Conservation (phyloP, 2,113 vertebrate species). For the Gasterosteus nipponicus region DNA sequence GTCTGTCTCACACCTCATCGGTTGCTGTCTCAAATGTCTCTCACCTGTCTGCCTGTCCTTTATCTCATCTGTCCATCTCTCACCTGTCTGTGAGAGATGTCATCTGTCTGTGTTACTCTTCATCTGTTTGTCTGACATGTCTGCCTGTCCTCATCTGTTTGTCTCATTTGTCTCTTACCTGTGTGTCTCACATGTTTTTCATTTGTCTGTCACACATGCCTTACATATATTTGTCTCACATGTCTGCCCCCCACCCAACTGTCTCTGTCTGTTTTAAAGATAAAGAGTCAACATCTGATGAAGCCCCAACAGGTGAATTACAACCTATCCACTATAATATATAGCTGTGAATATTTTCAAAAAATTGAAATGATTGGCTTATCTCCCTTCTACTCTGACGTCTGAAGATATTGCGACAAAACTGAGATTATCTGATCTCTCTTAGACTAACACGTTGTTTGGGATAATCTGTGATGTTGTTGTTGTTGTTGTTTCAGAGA, state of each 20-base stretch:
- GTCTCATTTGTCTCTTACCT: background rate
- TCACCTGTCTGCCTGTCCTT: background rate
- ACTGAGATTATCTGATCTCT: background rate
- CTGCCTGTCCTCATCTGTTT: background rate
- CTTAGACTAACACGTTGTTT: background rate
- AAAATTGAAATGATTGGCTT: no score
- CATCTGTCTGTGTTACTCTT: background rate
- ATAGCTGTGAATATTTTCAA: background rate
- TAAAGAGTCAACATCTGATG: conserved; percentile 79
- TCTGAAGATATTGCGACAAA: background rate
- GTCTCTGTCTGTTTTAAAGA: conserved; percentile 51
- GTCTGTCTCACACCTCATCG: background rate
- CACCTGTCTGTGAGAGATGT: background rate
- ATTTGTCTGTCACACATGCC: background rate
- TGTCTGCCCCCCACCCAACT: background rate
- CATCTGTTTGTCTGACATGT: background rate
- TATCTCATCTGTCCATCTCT: background rate
- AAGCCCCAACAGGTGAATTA: conserved; percentile 78
- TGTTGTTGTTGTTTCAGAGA: conserved; percentile 66
- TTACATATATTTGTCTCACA: background rate
- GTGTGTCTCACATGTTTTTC: background rate
- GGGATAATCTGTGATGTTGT: background rate
- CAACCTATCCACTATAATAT: background rate
- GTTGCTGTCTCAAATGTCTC: background rate
- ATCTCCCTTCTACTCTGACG: background rate